Evolutionary conservation across 2,797 vertebrate genomes (phyloP).

Genomic region (Microtus californicus): DNA sequence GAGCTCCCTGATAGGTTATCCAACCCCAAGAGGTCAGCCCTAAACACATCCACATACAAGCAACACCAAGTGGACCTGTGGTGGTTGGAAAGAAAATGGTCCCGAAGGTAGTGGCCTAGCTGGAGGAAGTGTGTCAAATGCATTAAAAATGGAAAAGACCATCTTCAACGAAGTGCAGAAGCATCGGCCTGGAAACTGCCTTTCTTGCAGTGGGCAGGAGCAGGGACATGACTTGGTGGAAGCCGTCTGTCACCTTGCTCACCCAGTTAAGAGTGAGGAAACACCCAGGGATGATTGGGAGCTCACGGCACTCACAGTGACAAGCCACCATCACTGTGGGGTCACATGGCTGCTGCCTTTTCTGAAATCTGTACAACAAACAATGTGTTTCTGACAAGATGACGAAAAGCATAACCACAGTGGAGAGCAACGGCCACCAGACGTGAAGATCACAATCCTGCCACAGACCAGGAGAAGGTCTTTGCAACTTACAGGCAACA

Average conservation of each 20-base stretch:
- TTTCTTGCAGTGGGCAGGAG: not conserved
- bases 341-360: not conserved
- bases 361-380: not conserved
- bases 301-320: no score
- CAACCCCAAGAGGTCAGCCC: not conserved
- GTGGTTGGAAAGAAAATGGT: not conserved
- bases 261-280: accelerated
- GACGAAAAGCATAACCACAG: not conserved
- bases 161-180: accelerated
- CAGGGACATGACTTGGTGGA: accelerated
- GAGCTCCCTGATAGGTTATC: not conserved
- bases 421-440: not conserved
- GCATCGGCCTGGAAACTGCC: accelerated
- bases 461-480: not conserved
- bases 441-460: not conserved
- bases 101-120: not conserved
- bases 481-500: accelerated
- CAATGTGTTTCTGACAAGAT: not conserved
- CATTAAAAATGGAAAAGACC: not conserved
- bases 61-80: not conserved
- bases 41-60: not conserved
- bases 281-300: not conserved
- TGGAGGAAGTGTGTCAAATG: not conserved
- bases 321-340: not conserved
- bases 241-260: not conserved